Conservation (phyloP, 2,888 invertebrate genomes). For the Metopia argyrocephala region DNA sequence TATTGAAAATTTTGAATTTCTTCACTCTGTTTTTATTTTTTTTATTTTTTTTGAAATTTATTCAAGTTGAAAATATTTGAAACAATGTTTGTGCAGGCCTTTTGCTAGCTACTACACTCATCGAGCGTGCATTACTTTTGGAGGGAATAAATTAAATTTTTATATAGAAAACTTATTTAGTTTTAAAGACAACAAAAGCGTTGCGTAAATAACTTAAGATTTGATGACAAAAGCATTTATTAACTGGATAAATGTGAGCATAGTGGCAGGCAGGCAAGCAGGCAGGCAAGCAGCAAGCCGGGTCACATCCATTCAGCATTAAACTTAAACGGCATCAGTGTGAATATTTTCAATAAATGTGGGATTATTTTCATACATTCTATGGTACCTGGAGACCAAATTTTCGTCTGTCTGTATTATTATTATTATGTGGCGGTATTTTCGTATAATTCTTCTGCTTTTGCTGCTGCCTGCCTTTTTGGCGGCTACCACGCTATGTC, state of each 20-base stretch:
- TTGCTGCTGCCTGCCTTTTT: slow-evolving; percentile 32
- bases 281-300: background rate
- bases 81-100: slow-evolving; percentile 33
- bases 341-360: slow-evolving; percentile 63
- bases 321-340: slow-evolving; percentile 41
- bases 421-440: slow-evolving; percentile 14
- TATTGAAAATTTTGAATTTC: slow-evolving; percentile 65
- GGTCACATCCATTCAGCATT: background rate
- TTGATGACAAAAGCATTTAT: slow-evolving; percentile 57
- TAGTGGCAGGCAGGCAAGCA: background rate
- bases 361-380: slow-evolving; percentile 36
- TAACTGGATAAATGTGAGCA: background rate
- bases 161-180: slow-evolving; percentile 50
- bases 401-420: background rate
- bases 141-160: slow-evolving; percentile 60
- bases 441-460: background rate
- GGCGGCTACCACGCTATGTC: slow-evolving; percentile 69
- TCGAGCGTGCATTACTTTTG: too few species aligned
- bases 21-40: background rate
- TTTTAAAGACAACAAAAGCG: slow-evolving; percentile 46
- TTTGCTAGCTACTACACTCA: too few species aligned
- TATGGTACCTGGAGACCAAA: slow-evolving; percentile 20
- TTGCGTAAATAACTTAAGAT: slow-evolving; percentile 45
- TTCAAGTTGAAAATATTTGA: slow-evolving; percentile 62
- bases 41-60: slow-evolving; percentile 54